Percentiles rank a stretch among this genome's conserved stretches.
phyloP scores from a whole-genome alignment of 2,797 vertebrate genomes.

The Bradypodion pumilum region DNA sequence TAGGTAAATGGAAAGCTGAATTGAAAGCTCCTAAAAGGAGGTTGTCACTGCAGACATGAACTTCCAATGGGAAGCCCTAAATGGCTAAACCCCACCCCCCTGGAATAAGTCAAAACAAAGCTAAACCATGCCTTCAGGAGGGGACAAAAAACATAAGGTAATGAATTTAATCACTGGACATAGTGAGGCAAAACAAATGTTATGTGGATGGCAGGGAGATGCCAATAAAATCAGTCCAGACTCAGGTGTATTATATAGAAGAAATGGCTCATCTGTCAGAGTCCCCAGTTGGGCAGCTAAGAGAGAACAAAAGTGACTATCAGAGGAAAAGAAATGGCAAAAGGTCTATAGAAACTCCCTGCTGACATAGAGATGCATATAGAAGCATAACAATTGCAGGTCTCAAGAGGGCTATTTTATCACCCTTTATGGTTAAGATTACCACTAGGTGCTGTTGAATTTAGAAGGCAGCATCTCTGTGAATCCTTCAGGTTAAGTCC shows the following conservation, averaged over 20 bases:
- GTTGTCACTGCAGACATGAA: too few relatives aligned
- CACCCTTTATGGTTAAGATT: not conserved
- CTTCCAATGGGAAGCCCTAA: too few relatives aligned
- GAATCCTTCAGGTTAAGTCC: constrained; percentile 2
- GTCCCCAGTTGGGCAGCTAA: not conserved
- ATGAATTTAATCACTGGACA: too few relatives aligned
- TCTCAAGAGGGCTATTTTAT: not conserved
- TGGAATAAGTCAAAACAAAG: too few relatives aligned
- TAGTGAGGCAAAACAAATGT: not conserved
- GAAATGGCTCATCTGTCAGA: not conserved
- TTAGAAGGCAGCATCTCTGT: accelerated
- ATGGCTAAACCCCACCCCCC: too few relatives aligned
- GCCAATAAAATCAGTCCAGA: not conserved
- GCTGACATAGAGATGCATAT: too few relatives aligned
- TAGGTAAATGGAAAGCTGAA: too few relatives aligned
- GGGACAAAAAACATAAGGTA: too few relatives aligned
- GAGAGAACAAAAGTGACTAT: too few relatives aligned
- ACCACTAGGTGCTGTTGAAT: accelerated
- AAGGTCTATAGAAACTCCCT: not conserved
- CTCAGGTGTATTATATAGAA: not conserved
- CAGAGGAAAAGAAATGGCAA: not conserved
- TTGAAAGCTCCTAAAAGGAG: too few relatives aligned
- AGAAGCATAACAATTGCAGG: not conserved
- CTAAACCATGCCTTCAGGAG: too few relatives aligned
- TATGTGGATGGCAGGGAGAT: not conserved